These are phyloP conservation scores for Tromatobia lineatoria DNA, from an alignment of 2,888 invertebrate species.

Conservation along the genomic window DNA sequence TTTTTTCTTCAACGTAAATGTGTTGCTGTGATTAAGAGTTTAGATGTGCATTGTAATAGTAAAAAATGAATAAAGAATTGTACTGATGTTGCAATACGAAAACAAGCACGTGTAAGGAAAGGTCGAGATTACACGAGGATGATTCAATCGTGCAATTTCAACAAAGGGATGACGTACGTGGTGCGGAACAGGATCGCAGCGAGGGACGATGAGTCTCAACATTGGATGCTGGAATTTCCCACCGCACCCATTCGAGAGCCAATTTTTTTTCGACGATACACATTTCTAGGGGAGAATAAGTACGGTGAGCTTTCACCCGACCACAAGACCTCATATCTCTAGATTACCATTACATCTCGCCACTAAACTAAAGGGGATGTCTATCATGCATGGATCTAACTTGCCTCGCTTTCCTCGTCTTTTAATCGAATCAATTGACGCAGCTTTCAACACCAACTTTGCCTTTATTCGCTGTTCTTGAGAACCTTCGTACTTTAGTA, in stretches of 20 bases:
- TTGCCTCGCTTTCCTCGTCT: neutral
- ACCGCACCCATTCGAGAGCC: slow-evolving; percentile 16
- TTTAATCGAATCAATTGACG: slow-evolving; percentile 28
- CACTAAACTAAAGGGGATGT: neutral
- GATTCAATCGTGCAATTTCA: slow-evolving; percentile 3
- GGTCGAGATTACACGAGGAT: slow-evolving; percentile 13
- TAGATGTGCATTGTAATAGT: too few species aligned
- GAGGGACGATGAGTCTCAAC: neutral
- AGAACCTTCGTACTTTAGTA: neutral
- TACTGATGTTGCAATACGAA: neutral
- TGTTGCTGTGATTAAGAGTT: too few species aligned
- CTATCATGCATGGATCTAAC: neutral
- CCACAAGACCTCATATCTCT: neutral
- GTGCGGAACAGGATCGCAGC: neutral
- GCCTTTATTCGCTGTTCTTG: neutral
- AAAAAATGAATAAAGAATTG: too few species aligned
- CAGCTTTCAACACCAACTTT: slow-evolving; percentile 22
- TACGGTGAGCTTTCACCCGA: slow-evolving; percentile 1
- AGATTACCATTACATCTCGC: slow-evolving; percentile 12
- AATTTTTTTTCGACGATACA: neutral
- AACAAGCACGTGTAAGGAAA: neutral
- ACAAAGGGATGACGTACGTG: slow-evolving; percentile 12
- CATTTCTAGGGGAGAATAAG: neutral
- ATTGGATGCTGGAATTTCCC: slow-evolving; percentile 30
- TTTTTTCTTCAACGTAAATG: too few species aligned